Evolutionary conservation across 1,140 invertebrate species (phyloP), one percentile per base, ranked within the genome.

Genomic region (Globodera ellingtonae): DNA sequence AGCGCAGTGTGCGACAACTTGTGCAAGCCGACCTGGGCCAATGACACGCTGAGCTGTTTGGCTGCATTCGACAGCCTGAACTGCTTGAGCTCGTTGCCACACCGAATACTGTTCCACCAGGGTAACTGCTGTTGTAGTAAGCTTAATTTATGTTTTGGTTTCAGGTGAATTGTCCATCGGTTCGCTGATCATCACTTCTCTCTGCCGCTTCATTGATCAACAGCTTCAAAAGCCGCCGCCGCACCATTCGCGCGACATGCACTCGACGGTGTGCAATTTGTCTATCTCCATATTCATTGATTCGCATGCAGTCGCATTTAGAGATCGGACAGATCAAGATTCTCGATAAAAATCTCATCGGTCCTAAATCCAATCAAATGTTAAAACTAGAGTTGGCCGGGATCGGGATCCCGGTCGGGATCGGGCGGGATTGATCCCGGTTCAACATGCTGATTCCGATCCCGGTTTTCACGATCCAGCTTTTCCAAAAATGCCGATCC

Each of bases 201-300:
- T 88, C 4, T 89, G 88, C 62, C 79, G 87, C 21, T 98, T 98
- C 89, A 98, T 99, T 85, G 93, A 94, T 47, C 94, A 94, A 89
- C 97, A 98, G 91, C 98, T 97, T 91, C 95, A 93, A 82, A 92
- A 96, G 74, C 97, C 97, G 24, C 95, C 97, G 47, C 95, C 93
- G 70, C 94, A 94, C 70, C 97, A 99, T 92, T 98, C 96, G 8
- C 95, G 95, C 90, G 97, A 99, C 91, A 92, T 99, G 76, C 97
- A 99, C 91, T 98, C 96, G 6, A 95, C 95, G 79, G 98, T 91
- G 52, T 88, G 90, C 35, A 35, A 35, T 35, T 35, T 35, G 35
- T 35, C 1, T 35, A 35, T 35, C n/a, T 35, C 35, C 35, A 35
- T 35, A 35, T 35, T 35, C 35, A 35, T 24, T 24, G 24, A 24